Evolutionary conservation across 2,113 vertebrate species (phyloP).

Genomic region (Candoia aspera): DNA sequence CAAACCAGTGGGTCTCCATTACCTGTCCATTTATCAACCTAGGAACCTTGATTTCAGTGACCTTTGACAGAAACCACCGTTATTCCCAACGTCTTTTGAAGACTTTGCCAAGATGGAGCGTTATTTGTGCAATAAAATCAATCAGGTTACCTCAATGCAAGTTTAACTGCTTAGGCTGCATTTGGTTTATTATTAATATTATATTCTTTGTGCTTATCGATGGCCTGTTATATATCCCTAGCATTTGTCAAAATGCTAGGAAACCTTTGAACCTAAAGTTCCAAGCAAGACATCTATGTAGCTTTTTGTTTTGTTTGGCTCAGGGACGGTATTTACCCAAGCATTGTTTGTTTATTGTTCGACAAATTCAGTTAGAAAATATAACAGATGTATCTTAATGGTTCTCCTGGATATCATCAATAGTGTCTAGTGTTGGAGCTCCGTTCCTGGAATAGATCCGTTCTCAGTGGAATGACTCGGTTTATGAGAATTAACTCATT

Average conservation of each 20-base stretch:
- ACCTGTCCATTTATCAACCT: neutral
- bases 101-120: neutral
- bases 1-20: neutral
- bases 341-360: neutral
- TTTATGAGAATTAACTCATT: neutral
- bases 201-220: neutral
- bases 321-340: neutral
- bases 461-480: neutral
- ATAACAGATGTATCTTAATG: neutral
- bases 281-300: neutral
- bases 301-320: neutral
- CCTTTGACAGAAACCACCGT: neutral
- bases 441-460: neutral
- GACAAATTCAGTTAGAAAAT: neutral
- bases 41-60: neutral
- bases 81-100: neutral
- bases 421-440: neutral
- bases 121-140: neutral
- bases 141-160: neutral
- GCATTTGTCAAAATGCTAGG: neutral
- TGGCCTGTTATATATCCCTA: neutral
- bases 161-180: neutral
- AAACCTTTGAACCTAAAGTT: neutral
- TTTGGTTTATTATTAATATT: neutral
- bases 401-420: neutral